These are phyloP conservation scores for Drosophila trapezifrons DNA, from an alignment of 1,140 invertebrate genomes.

Conservation along the genomic window DNA sequence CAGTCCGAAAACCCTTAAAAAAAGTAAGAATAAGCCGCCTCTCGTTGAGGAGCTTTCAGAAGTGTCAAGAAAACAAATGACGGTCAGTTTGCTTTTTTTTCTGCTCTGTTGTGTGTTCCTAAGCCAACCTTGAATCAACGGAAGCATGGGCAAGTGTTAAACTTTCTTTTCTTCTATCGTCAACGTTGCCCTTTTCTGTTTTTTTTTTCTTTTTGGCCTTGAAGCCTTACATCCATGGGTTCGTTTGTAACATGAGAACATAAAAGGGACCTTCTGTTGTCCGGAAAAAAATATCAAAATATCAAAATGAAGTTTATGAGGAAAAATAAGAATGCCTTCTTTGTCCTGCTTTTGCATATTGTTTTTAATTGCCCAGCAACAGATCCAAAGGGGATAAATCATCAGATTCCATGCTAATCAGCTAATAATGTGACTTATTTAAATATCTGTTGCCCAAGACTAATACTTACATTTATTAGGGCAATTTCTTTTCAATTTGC, in stretches of 20 bases:
- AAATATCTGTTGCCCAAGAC: background rate
- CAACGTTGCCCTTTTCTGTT: constrained; percentile 30
- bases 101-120: constrained; percentile 26
- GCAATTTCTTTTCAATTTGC: constrained; percentile 64
- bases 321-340: background rate
- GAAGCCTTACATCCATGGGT: constrained; percentile 27
- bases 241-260: constrained; percentile 72
- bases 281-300: constrained; percentile 37
- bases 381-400: constrained; percentile 35
- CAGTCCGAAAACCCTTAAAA: constrained; percentile 34
- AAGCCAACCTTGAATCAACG: constrained; percentile 46
- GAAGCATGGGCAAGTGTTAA: constrained; percentile 60
- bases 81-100: constrained; percentile 60
- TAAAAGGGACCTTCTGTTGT: constrained; percentile 49
- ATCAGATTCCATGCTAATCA: background rate
- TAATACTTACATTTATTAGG: constrained; percentile 7
- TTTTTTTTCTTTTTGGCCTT: constrained; percentile 7
- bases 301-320: constrained; percentile 58
- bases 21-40: constrained; percentile 60
- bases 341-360: too few relatives aligned
- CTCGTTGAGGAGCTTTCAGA: constrained; percentile 64
- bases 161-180: constrained; percentile 51
- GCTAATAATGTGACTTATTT: constrained; percentile 1
- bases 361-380: constrained; percentile 47
- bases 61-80: constrained; percentile 81